A percentile compares a stretch with the other conserved stretches of the same genome.
These are phyloP conservation scores for Cyclophora punctaria DNA, from an alignment of 2,888 invertebrate species.

Conservation along the genomic window DNA sequence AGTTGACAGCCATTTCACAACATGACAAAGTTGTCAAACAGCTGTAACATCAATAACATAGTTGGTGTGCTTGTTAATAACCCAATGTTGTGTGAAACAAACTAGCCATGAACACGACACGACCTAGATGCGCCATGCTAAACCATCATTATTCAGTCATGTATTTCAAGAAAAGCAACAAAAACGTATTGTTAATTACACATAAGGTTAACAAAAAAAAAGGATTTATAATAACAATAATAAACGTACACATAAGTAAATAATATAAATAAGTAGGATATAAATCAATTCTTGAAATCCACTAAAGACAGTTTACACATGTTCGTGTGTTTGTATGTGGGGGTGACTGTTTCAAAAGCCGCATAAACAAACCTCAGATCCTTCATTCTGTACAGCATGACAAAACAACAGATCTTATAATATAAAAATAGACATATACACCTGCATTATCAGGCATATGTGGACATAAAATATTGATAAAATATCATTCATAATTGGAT, in stretches of 20 bases:
- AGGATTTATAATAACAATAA: conserved; percentile 1
- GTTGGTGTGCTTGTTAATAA: conserved; percentile 5
- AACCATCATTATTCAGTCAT: conserved; percentile 17
- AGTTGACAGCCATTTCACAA: no score
- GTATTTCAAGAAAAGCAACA: conserved; percentile 38
- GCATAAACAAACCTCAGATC: conserved; percentile 67
- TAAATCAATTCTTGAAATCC: conserved; percentile 35
- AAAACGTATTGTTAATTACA: conserved; percentile 3
- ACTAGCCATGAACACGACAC: conserved; percentile 25
- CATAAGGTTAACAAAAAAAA: background rate
- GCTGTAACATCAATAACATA: no score
- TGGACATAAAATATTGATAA: conserved; percentile 19
- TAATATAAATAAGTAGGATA: conserved; percentile 9
- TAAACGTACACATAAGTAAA: conserved; percentile 7
- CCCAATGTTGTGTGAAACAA: conserved; percentile 13
- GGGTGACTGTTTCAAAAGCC: conserved; percentile 41
- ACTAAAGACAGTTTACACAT: conserved; percentile 21
- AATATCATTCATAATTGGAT: conserved; percentile 8
- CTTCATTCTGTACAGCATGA: conserved; percentile 71
- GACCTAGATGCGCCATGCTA: conserved; percentile 43
- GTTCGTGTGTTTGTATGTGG: conserved; percentile 31
- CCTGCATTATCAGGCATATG: conserved; percentile 25
- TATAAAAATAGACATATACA: conserved; percentile 38
- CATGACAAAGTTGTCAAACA: no score
- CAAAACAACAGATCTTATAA: conserved; percentile 63